phyloP scores from a whole-genome alignment of 2,888 invertebrate genomes.

The Limnephilus auricula region DNA sequence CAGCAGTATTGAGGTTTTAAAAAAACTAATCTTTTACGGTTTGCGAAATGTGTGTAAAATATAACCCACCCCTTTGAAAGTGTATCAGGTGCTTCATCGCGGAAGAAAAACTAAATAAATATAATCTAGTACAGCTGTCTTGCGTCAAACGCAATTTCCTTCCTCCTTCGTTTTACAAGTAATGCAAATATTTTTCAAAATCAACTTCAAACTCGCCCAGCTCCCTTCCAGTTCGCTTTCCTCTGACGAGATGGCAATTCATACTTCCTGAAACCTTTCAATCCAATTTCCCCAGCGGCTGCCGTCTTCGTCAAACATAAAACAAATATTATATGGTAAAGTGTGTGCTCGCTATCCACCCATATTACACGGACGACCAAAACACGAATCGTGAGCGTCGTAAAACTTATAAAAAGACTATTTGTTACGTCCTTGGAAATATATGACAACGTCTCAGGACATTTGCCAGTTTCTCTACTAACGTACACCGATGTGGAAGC shows the following conservation, averaged over 20 bases:
- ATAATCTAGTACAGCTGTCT: not conserved
- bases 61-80: not conserved
- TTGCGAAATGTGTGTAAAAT: not conserved
- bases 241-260: constrained; percentile 42
- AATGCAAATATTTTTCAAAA: not conserved
- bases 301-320: constrained; percentile 21
- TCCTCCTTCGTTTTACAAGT: not conserved
- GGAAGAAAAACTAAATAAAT: not conserved
- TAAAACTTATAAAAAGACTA: not conserved
- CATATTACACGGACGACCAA: constrained; percentile 25
- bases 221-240: not conserved
- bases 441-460: constrained; percentile 16
- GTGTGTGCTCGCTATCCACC: not conserved
- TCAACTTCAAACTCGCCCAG: not conserved
- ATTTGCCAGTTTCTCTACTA: not conserved
- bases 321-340: constrained; percentile 26
- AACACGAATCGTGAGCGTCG: constrained; percentile 15
- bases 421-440: constrained; percentile 16
- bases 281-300: constrained; percentile 43
- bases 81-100: not conserved
- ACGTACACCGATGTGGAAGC: not conserved
- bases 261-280: constrained; percentile 54
- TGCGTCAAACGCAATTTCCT: not conserved
- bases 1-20: too few relatives aligned
- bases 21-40: too few relatives aligned